phyloP scores from a whole-genome alignment of 37 sponge, comb jelly and placozoan genomes.

The Aplysina aerophoba region DNA sequence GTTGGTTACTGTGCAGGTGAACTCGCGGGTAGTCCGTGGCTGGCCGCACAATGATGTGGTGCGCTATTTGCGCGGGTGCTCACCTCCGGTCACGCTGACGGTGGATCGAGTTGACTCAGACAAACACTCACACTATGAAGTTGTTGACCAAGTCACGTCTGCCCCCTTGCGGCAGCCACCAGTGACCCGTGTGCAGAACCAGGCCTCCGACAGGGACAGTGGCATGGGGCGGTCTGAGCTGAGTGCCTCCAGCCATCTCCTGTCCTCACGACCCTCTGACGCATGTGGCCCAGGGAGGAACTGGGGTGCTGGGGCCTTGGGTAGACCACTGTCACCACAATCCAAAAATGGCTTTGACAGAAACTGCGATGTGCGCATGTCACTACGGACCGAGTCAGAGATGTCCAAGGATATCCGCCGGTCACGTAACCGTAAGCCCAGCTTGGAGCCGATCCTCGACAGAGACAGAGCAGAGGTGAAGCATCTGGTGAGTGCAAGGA shows the following conservation, averaged over 20 bases:
- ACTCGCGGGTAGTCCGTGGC: slow-evolving; percentile 29
- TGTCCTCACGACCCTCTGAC: neutral
- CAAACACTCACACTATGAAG: neutral
- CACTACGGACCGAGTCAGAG: slow-evolving; percentile 20
- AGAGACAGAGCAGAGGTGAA: neutral
- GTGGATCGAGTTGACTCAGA: neutral
- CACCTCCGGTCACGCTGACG: neutral
- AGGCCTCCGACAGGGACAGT: slow-evolving; percentile 22
- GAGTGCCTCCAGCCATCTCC: slow-evolving; percentile 32
- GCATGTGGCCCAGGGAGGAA: neutral
- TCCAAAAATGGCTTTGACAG: neutral
- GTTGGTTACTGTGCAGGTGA: slow-evolving; percentile 10
- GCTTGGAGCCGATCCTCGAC: slow-evolving; percentile 13
- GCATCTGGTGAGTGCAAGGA: neutral
- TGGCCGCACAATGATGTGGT: slow-evolving; percentile 13
- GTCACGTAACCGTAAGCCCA: neutral
- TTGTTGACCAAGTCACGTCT: neutral
- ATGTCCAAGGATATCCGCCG: neutral
- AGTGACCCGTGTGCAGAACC: neutral
- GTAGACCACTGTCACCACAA: neutral
- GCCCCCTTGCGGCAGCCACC: neutral
- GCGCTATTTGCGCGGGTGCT: slow-evolving; percentile 8
- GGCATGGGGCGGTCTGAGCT: slow-evolving; percentile 29
- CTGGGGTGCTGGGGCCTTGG: neutral
- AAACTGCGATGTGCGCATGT: slow-evolving; percentile 3